Base-by-base conservation (phyloP, 2,113 vertebrate species). In the Vidua macroura region DNA sequence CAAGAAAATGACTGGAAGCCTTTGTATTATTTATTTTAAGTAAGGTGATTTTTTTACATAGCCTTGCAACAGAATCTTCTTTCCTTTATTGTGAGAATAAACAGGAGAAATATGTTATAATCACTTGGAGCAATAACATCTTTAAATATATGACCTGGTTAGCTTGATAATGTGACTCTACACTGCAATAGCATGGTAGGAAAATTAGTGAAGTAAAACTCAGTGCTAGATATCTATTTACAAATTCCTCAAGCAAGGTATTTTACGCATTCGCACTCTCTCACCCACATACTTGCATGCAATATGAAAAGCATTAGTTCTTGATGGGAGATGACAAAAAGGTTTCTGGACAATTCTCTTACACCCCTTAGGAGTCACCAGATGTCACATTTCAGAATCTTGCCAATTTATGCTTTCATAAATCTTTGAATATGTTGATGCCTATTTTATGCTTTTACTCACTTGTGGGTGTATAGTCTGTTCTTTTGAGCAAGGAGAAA, bases 361-460 rank as follows among this genome's bases (percentile, higher is more conserved):
- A 5, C 7, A 60, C 3, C 2, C 3, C 6, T 69, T 69, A 64
- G 27, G 30, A 60, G 25, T 73, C 16, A 74, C 10, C 46, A 70
- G 19, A 64, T 53, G 12, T 30, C 74, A 52, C 2, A 2, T 8
- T 3, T 56, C 30, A 60, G 51, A 85, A 66, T 46, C 39, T 64
- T 44, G 25, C 5, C 2, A 1, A 49, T 59, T 87, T 62, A 43
- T 48, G 5, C 48, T 94, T 70, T 69, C 30, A 56, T 66, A 52
- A 43, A 69, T 60, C 27, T 74, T 83, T 43, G 17, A 35, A 14
- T 43, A 69, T 68, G 13, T 31, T 56, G 16, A n/a, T 35, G 23
- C 1, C 5, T 51, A 14, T 43, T 0, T 0, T n/a, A 48, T 5
- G 23, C 33, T 80, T 81, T 73, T 43, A n/a, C 13, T 64, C 9